A percentile compares a stretch with the other conserved stretches of the same genome.
Conservation (phyloP, 1,140 invertebrate species). For the Neoseiulus cucumeris region DNA sequence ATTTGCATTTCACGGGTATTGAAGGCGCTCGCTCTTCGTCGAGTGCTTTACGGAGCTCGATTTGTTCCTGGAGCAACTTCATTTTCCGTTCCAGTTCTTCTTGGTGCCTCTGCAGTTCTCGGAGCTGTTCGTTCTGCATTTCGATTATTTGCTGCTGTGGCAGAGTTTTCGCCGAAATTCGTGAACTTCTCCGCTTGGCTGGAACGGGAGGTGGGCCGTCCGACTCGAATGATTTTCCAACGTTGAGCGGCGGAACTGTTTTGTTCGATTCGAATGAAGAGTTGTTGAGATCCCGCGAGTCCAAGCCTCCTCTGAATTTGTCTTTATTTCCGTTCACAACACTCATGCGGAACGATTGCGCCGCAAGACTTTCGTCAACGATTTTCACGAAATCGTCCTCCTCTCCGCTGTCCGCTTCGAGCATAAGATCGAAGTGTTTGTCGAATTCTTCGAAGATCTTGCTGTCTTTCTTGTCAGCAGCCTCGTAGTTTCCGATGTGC, state of each 20-base stretch:
- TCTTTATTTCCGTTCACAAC: neutral
- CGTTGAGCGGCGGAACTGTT: neutral
- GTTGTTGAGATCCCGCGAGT: neutral
- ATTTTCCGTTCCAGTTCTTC: neutral
- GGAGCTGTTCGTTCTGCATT: neutral
- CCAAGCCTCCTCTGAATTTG: neutral
- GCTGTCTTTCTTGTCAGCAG: neutral
- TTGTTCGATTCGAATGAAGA: too few relatives aligned
- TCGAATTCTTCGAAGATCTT: slow-evolving; percentile 3
- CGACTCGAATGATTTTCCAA: neutral
- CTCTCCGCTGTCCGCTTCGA: neutral
- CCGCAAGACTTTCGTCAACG: neutral
- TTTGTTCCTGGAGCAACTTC: neutral
- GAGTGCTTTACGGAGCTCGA: neutral
- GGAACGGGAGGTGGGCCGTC: neutral
- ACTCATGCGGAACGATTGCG: neutral
- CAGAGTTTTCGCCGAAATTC: neutral
- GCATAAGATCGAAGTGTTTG: slow-evolving; percentile 9
- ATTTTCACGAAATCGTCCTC: slow-evolving; percentile 7
- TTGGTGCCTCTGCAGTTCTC: neutral
- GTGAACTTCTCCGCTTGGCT: neutral
- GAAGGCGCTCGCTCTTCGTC: neutral
- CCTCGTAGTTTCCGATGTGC: neutral
- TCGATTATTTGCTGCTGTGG: neutral
- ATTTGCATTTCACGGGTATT: neutral